Base-by-base conservation (phyloP, 2,888 invertebrate genomes). In the Apodemia hepburni region DNA sequence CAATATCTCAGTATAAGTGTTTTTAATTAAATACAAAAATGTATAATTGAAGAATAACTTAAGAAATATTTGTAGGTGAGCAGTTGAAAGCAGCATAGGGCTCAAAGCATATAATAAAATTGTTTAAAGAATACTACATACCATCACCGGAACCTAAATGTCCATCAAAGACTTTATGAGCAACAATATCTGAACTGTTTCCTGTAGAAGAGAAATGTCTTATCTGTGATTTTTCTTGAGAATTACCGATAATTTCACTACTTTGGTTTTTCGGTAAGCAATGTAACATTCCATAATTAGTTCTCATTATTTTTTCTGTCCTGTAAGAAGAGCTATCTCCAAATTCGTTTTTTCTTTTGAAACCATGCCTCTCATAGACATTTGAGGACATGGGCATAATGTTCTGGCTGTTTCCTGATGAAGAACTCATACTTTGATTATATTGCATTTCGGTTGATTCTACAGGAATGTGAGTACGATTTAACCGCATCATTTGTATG, bases 401-500 rank as follows among this genome's bases (percentile, higher is more conserved):
- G 66, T 84, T 87, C 64, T 80, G 83, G 65, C 77, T 80, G 61
- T 71, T 73, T 7, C 75, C 67, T 1, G 78, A 67, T 2, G 83
- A 73, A 1, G 79, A 68, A 58, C 72, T 76, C 74, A 85, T 79
- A 64, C 73, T 79, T 65, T 83, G 87, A 62, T 73, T 82, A 75
- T 86, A 90, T 65, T 84, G 87, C 66, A 87, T 78, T 49, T 89
- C 89, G 2, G 85, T 82, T 1, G 91, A 87, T 67, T 91, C 91
- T 0, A 85, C 85, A 0, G 84, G 76, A 66, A 83, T 82, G 68
- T 83, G 85, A 2, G 79, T 70, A 12, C 84, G 83, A 67, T 73
- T 80, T 61, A 83, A 82, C 11, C 88, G 84, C 80, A 89, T 79
- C 64, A 86, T 68, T 61, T 83, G 79, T 67, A 86, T 80, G 71